phyloP scores from a whole-genome alignment of 2,113 vertebrate species.

The human region GRCh38 chr2:155218001-155218500 shows the following conservation, averaged over 20 bases:
- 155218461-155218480: not conserved
- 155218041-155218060: not conserved
- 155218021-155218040: not conserved
- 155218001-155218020: not conserved
- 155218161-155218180: not conserved
- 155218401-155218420: not conserved
- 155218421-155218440: not conserved
- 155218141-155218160: not conserved
- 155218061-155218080: not conserved
- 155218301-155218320: not conserved
- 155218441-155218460: not conserved
- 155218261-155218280: not conserved
- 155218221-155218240: not conserved
- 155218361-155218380: not conserved
- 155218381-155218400: not conserved
- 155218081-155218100: not conserved
- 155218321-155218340: not conserved
- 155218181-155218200: not conserved
- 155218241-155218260: not conserved
- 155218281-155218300: not conserved
- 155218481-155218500: not conserved
- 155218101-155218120: not conserved
- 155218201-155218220: not conserved
- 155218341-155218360: not conserved
- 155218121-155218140: not conserved